Evolutionary conservation across 2,797 vertebrate species (phyloP).

Genomic region (Tadarida brasiliensis): DNA sequence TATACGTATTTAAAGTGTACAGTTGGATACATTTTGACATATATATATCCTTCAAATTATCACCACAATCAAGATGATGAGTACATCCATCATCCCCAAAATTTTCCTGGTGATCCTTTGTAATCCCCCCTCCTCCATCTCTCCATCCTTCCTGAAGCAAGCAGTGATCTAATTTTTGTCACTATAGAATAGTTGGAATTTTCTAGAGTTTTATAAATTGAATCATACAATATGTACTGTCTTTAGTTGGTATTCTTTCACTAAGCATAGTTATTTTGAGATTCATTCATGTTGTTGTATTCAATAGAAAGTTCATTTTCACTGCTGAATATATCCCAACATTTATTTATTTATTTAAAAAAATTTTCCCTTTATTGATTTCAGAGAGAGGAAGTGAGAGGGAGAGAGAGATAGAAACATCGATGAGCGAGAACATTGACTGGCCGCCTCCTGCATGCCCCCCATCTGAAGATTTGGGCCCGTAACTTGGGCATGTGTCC

Average conservation of each 20-base stretch:
- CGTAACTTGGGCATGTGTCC: too few species aligned
- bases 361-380: too few species aligned
- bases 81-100: background rate
- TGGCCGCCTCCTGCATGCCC: too few species aligned
- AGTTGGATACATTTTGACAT: slow-evolving; percentile 23
- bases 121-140: background rate
- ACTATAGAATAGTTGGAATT: background rate
- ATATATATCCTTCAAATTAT: background rate
- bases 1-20: background rate
- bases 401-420: too few species aligned
- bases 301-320: background rate
- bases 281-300: background rate
- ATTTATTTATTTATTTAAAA: too few species aligned
- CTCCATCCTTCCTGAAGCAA: background rate
- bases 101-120: background rate
- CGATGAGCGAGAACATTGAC: too few species aligned
- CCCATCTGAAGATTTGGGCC: too few species aligned
- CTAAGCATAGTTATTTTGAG: background rate
- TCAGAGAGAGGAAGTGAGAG: too few species aligned
- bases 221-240: background rate
- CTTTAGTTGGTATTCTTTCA: background rate
- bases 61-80: background rate
- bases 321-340: background rate
- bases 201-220: slow-evolving; percentile 12
- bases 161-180: background rate